phyloP scores from a whole-genome alignment of 2,888 invertebrate species.

The Scelioninae gen. 2 region DNA sequence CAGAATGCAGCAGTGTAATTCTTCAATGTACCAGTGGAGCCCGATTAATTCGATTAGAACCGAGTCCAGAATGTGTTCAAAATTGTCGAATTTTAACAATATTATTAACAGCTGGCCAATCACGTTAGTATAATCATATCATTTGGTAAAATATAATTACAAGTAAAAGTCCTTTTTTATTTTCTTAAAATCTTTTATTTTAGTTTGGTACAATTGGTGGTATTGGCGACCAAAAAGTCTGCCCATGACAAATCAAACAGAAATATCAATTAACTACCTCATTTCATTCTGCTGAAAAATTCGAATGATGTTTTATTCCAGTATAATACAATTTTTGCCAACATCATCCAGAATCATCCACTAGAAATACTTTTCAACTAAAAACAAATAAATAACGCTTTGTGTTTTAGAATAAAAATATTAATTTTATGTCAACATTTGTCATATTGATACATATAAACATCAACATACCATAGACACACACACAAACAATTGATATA shows the following conservation, averaged over 20 bases:
- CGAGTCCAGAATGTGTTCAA: conserved; percentile 85
- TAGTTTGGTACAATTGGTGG: conserved; percentile 91
- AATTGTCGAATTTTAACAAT: conserved; percentile 84
- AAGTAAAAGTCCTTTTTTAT: background rate
- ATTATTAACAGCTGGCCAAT: conserved; percentile 82
- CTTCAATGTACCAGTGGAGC: conserved; percentile 84
- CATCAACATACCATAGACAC: background rate
- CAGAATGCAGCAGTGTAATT: conserved; percentile 89
- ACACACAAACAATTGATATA: background rate
- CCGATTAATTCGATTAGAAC: conserved; percentile 83
- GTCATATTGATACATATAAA: background rate
- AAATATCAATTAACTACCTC: conserved; percentile 81
- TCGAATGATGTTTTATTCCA: conserved; percentile 1
- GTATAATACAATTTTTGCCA: background rate
- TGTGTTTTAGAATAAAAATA: too few relatives aligned
- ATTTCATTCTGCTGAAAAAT: conserved; percentile 82
- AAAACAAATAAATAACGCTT: too few relatives aligned
- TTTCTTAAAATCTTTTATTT: conserved; percentile 52
- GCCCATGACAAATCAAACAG: conserved; percentile 79
- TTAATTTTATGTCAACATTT: background rate
- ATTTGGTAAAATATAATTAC: background rate
- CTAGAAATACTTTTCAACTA: too few relatives aligned
- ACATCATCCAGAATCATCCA: too few relatives aligned
- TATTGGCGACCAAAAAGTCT: conserved; percentile 85
- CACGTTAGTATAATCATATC: conserved; percentile 80